A percentile compares a stretch with the other conserved stretches of the same genome.
These are phyloP conservation scores for Ceraclea dissimilis DNA, from an alignment of 2,888 invertebrate genomes.

Conservation along the genomic window DNA sequence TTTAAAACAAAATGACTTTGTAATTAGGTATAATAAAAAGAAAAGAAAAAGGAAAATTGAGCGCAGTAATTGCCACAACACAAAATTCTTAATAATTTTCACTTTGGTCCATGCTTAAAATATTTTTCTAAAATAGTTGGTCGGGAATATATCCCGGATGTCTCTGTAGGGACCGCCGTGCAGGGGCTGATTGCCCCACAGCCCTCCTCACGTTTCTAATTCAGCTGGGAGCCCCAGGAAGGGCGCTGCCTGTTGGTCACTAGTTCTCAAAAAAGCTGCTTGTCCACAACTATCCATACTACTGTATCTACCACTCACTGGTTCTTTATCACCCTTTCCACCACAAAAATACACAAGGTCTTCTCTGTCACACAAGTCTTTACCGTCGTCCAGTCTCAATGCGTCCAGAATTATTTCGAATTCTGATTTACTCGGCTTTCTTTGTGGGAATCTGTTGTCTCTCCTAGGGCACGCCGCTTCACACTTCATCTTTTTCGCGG, in stretches of 20 bases:
- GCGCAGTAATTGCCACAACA: conserved; percentile 6
- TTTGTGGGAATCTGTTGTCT: conserved; percentile 5
- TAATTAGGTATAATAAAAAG: background rate
- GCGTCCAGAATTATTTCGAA: conserved; percentile 43
- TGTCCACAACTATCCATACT: conserved; percentile 52
- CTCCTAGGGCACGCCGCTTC: conserved; percentile 12
- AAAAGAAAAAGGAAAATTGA: background rate
- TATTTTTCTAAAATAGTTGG: conserved; percentile 16
- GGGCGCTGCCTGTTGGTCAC: conserved; percentile 45
- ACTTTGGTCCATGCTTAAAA: conserved; percentile 17
- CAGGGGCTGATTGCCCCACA: conserved; percentile 3
- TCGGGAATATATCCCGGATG: conserved; percentile 11
- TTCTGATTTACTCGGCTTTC: conserved; percentile 32
- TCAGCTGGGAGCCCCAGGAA: conserved; percentile 53
- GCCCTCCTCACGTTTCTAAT: conserved; percentile 42
- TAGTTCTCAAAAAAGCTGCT: conserved; percentile 48
- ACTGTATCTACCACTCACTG: conserved; percentile 11
- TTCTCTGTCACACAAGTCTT: conserved; percentile 29
- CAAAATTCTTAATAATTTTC: background rate
- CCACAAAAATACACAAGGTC: conserved; percentile 29
- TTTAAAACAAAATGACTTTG: background rate
- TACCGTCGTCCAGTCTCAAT: conserved; percentile 31
- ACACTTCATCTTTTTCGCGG: conserved; percentile 26
- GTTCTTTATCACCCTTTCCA: conserved; percentile 22
- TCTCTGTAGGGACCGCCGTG: conserved; percentile 7